Evolutionary conservation across 2,113 vertebrate species (phyloP).

Genomic region (Tiliqua scincoides): DNA sequence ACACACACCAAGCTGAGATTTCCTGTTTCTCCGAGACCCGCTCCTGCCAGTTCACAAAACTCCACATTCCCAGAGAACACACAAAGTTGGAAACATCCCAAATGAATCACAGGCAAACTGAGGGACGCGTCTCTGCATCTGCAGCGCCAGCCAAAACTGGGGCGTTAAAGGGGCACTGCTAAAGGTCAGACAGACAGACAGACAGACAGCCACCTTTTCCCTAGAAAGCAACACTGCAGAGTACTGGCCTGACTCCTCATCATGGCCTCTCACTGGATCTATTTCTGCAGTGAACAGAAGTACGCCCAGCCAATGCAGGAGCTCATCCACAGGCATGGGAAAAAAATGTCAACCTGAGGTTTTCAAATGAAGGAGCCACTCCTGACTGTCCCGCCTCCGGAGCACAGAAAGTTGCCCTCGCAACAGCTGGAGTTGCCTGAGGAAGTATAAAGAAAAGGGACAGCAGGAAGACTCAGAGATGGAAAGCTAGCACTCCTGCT

Average conservation of each 20-base stretch:
- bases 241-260: too few relatives aligned
- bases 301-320: too few relatives aligned
- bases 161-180: too few relatives aligned
- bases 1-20: neutral
- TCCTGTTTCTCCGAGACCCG: neutral
- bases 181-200: too few relatives aligned
- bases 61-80: neutral
- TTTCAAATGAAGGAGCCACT: neutral
- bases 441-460: neutral
- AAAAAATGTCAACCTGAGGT: too few relatives aligned
- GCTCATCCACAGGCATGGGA: neutral
- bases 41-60: neutral
- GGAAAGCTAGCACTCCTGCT: neutral
- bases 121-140: neutral
- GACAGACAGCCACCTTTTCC: too few relatives aligned
- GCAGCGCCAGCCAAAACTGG: neutral
- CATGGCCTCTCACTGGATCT: neutral
- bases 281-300: neutral
- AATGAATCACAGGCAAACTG: neutral
- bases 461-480: neutral
- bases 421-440: neutral
- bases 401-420: neutral
- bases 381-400: neutral
- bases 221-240: neutral
- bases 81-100: neutral